Evolutionary conservation across 2,113 vertebrate genomes (phyloP), one percentile per base, ranked within the genome.

Genomic region (Vulpes lagopus): DNA sequence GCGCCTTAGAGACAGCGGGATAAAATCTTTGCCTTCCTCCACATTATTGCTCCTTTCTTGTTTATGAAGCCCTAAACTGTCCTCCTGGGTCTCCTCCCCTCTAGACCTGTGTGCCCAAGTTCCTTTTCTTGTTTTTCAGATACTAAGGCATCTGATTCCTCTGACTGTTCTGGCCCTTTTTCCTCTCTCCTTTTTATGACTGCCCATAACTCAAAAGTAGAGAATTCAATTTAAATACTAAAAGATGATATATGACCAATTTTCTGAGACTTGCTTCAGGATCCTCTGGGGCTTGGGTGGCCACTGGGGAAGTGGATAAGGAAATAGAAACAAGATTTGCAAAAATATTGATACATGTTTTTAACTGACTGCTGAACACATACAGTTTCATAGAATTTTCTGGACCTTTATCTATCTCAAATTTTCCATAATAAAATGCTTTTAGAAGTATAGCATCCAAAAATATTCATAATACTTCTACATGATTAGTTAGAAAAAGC

Each of bases 151-250:
- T 38, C 12, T 3, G 11, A 30, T 11, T 89, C 22, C 11, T 60
- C 27, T 2, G 5, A 6, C 60, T 32, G 22, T 0, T 15, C 32
- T 8, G 9, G 4, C 4, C 16, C 38, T 38, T 14, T 14, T 32
- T 30, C 43, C 27, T 43, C 85, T 49, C 30, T 74, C 85, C 35
- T 23, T 49, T 57, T 88, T 38, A 84, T 22, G 11, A 87, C 16
- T 27, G 55, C 12, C 49, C 65, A 2, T 11, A 83, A 6, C 19
- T 76, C 32, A 17, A 53, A 93, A 89, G 9, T 15, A 23, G 0
- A 43, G 60, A 82, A 78, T 71, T 23, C n/a, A n/a, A 32, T 8
- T 27, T 25, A 79, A 38, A 43, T 7, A 30, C 0, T 43, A 62
- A 57, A 80, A 64, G 35, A 35, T 19, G 11, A 43, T 35, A 53